These are phyloP conservation scores for Siniperca scherzeri DNA, from an alignment of 2,797 vertebrate genomes.

Conservation along the genomic window DNA sequence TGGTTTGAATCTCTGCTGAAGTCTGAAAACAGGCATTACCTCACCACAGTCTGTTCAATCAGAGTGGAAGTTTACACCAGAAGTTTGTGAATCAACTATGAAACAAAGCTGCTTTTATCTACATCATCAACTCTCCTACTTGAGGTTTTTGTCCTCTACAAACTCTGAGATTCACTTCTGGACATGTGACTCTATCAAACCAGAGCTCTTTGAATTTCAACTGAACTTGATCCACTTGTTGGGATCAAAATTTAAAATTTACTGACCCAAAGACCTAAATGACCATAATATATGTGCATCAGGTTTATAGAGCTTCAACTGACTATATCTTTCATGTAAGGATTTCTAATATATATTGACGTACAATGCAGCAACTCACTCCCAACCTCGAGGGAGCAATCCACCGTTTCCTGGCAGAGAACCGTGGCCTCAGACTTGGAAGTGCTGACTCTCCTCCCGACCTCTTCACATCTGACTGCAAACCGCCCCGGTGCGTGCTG, in stretches of 20 bases:
- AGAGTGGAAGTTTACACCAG: not conserved
- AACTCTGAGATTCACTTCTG: not conserved
- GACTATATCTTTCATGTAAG: too few relatives aligned
- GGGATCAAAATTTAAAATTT: not conserved
- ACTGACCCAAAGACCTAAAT: not conserved
- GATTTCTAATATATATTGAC: not conserved
- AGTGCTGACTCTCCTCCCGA: too few relatives aligned
- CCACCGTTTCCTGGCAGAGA: not conserved
- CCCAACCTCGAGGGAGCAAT: too few relatives aligned
- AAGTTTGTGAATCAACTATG: slow-evolving; percentile 42
- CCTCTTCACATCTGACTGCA: too few relatives aligned
- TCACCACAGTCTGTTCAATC: slow-evolving; percentile 7
- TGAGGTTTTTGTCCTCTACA: not conserved
- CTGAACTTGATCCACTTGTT: too few relatives aligned
- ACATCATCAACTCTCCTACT: not conserved
- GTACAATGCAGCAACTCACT: too few relatives aligned
- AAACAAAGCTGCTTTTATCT: slow-evolving; percentile 18
- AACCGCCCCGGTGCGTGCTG: too few relatives aligned
- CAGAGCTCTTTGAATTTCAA: not conserved
- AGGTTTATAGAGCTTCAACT: not conserved
- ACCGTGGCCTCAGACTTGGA: not conserved
- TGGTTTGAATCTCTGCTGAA: slow-evolving; percentile 28
- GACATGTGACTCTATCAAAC: not conserved
- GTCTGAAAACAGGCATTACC: slow-evolving; percentile 2
- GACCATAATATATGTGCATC: too few relatives aligned